Conservation (phyloP, 2,113 vertebrate species). For the Clarias batrachus region DNA sequence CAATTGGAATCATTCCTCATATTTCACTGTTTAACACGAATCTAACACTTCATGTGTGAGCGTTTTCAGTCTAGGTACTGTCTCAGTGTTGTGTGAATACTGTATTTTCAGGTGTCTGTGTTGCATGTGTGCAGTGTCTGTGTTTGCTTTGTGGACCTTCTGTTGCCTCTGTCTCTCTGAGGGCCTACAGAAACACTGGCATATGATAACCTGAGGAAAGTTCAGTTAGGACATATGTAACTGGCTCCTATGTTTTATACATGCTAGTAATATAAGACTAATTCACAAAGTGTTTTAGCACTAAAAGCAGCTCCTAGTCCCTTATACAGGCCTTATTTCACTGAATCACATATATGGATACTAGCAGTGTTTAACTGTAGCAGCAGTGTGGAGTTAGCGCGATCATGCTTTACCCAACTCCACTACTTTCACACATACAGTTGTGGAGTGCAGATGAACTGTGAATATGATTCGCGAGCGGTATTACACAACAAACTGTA, state of each 20-base stretch:
- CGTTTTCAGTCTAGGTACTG: constrained; percentile 37
- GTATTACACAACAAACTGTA: constrained; percentile 25
- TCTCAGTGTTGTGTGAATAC: constrained; percentile 48
- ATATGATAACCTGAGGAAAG: constrained; percentile 12
- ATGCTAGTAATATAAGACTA: not conserved
- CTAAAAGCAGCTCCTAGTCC: not conserved
- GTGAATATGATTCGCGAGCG: not conserved
- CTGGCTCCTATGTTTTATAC: not conserved
- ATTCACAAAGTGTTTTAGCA: not conserved
- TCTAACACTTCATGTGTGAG: constrained; percentile 39
- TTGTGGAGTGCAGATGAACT: constrained; percentile 4
- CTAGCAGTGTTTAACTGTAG: constrained; percentile 15
- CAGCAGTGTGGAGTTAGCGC: constrained; percentile 7
- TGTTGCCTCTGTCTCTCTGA: constrained; percentile 35
- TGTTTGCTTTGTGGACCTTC: constrained; percentile 47
- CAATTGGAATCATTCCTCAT: constrained; percentile 21
- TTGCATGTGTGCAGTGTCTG: constrained; percentile 55
- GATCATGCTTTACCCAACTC: not conserved
- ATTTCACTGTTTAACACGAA: constrained; percentile 44
- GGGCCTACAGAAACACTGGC: constrained; percentile 22
- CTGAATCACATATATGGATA: not conserved
- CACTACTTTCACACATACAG: constrained; percentile 2
- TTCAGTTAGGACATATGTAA: constrained; percentile 7
- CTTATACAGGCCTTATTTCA: not conserved
- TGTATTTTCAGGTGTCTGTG: constrained; percentile 51